Evolutionary conservation across 2,888 invertebrate species (phyloP).

Genomic region (Parascotia fuliginaria): DNA sequence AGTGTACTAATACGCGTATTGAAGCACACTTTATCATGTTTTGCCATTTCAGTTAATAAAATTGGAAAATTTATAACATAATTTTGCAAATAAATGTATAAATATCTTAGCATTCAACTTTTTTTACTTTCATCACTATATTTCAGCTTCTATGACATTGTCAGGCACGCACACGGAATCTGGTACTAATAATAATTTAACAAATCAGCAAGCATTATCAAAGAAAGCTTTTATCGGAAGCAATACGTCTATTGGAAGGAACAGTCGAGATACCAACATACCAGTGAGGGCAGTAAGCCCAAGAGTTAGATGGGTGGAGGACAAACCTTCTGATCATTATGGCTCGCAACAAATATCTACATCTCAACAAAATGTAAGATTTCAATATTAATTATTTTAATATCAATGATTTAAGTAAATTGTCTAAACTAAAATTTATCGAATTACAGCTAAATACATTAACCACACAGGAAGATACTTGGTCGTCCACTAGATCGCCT

Average conservation of each 20-base stretch:
- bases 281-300: constrained; percentile 83
- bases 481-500: constrained; percentile 74
- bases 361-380: constrained; percentile 80
- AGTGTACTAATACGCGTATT: constrained; percentile 56
- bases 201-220: constrained; percentile 77
- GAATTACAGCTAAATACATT: constrained; percentile 64
- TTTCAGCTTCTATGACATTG: constrained; percentile 90
- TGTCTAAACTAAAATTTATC: background rate
- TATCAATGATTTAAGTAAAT: background rate
- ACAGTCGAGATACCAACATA: constrained; percentile 77
- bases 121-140: too few species aligned
- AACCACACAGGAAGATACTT: constrained; percentile 68
- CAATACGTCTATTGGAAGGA: constrained; percentile 80
- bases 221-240: constrained; percentile 83
- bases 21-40: constrained; percentile 74
- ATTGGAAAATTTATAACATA: too few species aligned
- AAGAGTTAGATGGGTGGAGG: constrained; percentile 81
- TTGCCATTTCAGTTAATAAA: constrained; percentile 32
- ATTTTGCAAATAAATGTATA: too few species aligned
- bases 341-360: constrained; percentile 73
- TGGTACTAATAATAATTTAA: constrained; percentile 73
- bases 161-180: constrained; percentile 87
- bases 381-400: background rate
- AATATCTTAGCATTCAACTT: too few species aligned
- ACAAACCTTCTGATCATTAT: constrained; percentile 74